These are phyloP conservation scores for Zosterops pallidus DNA, from an alignment of 2,113 vertebrate species.

Conservation along the genomic window DNA sequence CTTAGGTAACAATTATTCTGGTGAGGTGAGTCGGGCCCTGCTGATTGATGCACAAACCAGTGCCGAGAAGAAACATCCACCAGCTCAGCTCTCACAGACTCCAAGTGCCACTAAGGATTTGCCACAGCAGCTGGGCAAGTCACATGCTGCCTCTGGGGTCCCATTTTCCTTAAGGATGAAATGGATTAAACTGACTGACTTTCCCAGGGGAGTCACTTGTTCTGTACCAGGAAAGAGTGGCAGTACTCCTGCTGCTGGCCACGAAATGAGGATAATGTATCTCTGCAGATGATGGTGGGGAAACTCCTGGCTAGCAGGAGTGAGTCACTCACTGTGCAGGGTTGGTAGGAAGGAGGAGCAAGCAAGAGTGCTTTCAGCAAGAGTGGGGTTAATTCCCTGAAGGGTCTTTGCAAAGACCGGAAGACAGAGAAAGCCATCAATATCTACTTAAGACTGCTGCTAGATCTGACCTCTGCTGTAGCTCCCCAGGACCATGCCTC, in stretches of 20 bases:
- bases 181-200: background rate
- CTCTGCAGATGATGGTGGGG: background rate
- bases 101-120: background rate
- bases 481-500: background rate
- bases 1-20: background rate
- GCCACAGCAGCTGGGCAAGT: background rate
- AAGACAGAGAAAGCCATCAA: background rate
- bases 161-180: background rate
- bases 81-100: fast-evolving
- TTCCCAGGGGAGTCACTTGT: background rate
- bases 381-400: background rate
- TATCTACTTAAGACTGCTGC: background rate
- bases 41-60: background rate
- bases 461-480: background rate
- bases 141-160: fast-evolving
- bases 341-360: background rate
- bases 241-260: background rate
- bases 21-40: fast-evolving
- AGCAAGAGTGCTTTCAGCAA: background rate
- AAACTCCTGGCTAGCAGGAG: background rate
- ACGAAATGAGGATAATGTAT: background rate
- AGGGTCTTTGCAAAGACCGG: background rate
- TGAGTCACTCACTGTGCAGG: background rate
- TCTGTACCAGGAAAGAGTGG: background rate
- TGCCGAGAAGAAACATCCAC: background rate